Evolutionary conservation across 2,888 invertebrate species (phyloP).

Genomic region (Drosophila neutralis): DNA sequence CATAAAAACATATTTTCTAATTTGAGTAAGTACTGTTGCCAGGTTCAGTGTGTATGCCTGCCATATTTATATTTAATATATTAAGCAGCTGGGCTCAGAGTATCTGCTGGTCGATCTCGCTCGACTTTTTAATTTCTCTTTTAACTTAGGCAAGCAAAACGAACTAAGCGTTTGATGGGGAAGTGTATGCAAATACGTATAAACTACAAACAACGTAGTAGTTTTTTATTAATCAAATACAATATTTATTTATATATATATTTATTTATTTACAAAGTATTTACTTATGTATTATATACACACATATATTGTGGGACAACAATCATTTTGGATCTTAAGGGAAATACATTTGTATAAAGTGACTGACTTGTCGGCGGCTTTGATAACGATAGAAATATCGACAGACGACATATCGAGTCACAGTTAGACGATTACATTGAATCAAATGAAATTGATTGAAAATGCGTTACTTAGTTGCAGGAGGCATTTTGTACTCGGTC

Average conservation of each 20-base stretch:
- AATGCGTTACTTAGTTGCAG: conserved; percentile 48
- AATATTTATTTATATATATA: not conserved
- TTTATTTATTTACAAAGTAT: not conserved
- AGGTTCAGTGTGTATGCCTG: not conserved
- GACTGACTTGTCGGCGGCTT: not conserved
- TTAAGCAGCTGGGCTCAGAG: not conserved
- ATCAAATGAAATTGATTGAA: not conserved
- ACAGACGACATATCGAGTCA: not conserved
- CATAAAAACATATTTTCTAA: too few relatives aligned
- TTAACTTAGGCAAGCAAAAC: conserved; percentile 23
- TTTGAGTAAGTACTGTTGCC: not conserved
- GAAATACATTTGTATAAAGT: not conserved
- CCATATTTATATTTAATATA: not conserved
- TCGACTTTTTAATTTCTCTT: not conserved
- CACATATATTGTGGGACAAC: not conserved
- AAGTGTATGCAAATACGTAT: not conserved
- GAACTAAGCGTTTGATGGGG: not conserved
- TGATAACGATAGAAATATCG: conserved; percentile 1
- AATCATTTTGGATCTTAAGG: not conserved
- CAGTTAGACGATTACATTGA: not conserved
- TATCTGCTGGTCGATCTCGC: not conserved
- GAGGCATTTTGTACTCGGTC: conserved; percentile 12
- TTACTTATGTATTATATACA: not conserved
- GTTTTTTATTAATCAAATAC: conserved; percentile 2
- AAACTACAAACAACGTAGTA: not conserved